Conservation (phyloP, 2,113 vertebrate genomes). For the Mystacornis crossleyi region DNA sequence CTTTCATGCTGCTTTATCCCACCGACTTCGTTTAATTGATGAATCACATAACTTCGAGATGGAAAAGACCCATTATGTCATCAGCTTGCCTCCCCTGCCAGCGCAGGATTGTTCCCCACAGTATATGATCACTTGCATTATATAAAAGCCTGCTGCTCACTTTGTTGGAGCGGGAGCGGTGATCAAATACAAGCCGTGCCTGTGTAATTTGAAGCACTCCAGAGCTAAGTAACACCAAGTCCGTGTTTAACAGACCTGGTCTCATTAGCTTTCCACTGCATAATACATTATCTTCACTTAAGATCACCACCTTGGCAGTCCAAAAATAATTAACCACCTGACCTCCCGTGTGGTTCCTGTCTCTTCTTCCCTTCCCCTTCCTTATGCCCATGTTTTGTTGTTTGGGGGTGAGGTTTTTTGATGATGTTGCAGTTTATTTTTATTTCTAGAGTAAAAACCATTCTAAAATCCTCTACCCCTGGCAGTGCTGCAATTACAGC, state of each 20-base stretch:
- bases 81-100: background rate
- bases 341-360: background rate
- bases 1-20: background rate
- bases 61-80: conserved; percentile 40
- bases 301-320: background rate
- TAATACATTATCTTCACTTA: conserved; percentile 42
- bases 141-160: conserved; percentile 26
- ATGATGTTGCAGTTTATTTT: background rate
- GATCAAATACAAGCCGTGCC: conserved; percentile 7
- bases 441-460: background rate
- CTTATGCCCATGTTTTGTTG: background rate
- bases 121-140: background rate
- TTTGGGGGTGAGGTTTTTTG: background rate
- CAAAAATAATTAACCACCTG: conserved; percentile 4
- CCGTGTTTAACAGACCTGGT: conserved; percentile 10
- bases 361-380: background rate
- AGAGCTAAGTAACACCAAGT: conserved; percentile 2
- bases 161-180: background rate
- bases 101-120: background rate
- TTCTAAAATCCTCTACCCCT: background rate
- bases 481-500: background rate
- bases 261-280: conserved; percentile 39
- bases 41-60: conserved; percentile 18
- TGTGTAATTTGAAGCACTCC: conserved; percentile 31
- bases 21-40: conserved; percentile 32